Conservation (phyloP, 92 coral and sea anemone species). For the Porites lobata region DNA sequence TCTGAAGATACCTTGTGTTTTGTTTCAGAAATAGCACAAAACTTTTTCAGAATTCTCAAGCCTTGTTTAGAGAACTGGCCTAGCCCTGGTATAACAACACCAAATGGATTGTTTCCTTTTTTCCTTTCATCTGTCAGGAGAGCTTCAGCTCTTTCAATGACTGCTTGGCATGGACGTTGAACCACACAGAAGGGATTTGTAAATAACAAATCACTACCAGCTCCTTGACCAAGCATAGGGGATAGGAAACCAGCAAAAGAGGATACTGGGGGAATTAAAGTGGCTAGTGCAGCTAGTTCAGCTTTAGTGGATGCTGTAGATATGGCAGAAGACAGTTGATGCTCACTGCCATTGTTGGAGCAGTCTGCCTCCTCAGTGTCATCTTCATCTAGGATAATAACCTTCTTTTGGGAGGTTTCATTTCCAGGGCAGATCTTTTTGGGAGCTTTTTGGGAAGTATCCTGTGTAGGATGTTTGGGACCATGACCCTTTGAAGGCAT, state of each 20-base stretch:
- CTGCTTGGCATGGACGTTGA: conserved; percentile 41
- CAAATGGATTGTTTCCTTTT: conserved; percentile 26
- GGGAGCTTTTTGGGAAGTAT: neutral
- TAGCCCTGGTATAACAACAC: conserved; percentile 34
- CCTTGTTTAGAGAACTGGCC: conserved; percentile 58
- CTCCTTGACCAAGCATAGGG: neutral
- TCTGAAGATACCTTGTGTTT: conserved; percentile 46
- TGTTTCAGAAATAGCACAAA: conserved; percentile 22
- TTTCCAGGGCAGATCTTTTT: neutral
- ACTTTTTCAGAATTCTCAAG: conserved; percentile 45
- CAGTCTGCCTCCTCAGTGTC: neutral
- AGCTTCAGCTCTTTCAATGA: conserved; percentile 36
- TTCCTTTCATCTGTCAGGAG: conserved; percentile 17
- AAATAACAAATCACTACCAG: neutral
- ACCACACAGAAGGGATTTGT: conserved; percentile 22
- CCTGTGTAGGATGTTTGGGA: neutral
- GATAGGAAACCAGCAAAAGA: neutral
- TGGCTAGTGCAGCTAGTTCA: conserved; percentile 23
- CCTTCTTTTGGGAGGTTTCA: neutral
- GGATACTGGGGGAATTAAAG: conserved; percentile 8
- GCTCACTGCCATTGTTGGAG: neutral
- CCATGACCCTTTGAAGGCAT: neutral
- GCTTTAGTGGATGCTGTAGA: conserved; percentile 15
- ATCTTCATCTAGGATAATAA: conserved; percentile 1
- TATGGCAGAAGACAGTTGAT: conserved; percentile 15